Percentiles rank a stretch among this genome's conserved stretches.
Evolutionary conservation across 92 coral and sea anemone species (phyloP).

Genomic region (Montipora capitata): DNA sequence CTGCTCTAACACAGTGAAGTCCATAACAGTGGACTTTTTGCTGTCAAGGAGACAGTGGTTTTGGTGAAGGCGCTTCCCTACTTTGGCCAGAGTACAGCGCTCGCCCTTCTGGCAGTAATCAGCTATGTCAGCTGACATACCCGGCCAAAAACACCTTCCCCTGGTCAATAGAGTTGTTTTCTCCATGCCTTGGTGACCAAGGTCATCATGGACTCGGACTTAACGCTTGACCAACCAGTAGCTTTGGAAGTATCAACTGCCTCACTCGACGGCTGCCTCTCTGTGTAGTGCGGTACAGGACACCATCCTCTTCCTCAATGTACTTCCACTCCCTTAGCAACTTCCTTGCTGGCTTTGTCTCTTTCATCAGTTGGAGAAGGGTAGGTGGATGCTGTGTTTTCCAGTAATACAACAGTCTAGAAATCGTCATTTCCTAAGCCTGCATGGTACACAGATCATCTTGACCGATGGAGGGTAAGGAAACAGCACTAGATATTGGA

Average conservation of each 20-base stretch:
- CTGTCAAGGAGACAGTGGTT: too few species aligned
- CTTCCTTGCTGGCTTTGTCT: conserved; percentile 56
- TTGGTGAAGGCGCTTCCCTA: too few species aligned
- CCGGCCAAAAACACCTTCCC: conserved; percentile 69
- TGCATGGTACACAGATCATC: too few species aligned
- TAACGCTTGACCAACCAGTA: background rate
- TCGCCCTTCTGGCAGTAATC: conserved; percentile 59
- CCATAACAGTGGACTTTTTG: too few species aligned
- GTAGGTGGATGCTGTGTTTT: too few species aligned
- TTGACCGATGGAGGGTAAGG: too few species aligned
- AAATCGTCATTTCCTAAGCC: too few species aligned
- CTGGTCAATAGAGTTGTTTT: conserved; percentile 45
- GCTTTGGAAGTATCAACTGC: background rate
- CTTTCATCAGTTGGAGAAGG: conserved; percentile 48
- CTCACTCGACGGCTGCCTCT: background rate
- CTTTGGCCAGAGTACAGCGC: conserved; percentile 48
- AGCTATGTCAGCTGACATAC: conserved; percentile 31
- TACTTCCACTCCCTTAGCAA: conserved; percentile 73
- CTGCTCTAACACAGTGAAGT: too few species aligned
- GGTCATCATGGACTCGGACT: background rate
- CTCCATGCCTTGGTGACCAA: conserved; percentile 20
- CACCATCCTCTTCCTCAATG: conserved; percentile 57
- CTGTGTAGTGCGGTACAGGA: conserved; percentile 57
- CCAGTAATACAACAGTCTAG: too few species aligned
- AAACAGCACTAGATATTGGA: too few species aligned